Evolutionary conservation across 2,797 vertebrate genomes (phyloP).

Genomic region (Micrastur ruficollis): DNA sequence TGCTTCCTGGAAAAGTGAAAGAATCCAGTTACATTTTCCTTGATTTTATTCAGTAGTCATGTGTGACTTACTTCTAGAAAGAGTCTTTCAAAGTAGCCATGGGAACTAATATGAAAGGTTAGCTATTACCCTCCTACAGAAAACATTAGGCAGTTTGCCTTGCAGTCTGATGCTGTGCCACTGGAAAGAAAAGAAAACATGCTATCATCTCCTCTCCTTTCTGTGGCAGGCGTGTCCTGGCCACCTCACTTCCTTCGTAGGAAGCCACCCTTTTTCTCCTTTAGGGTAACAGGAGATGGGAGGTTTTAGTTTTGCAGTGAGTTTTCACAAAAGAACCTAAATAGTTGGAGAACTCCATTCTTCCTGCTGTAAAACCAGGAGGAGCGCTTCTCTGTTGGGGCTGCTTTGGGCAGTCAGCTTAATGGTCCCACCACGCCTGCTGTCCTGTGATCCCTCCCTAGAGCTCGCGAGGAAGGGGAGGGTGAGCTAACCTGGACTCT

Average conservation of each 20-base stretch:
- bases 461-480: not conserved
- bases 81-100: conserved; percentile 5
- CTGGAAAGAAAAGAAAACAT: not conserved
- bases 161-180: not conserved
- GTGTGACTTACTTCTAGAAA: conserved; percentile 13
- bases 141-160: not conserved
- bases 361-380: not conserved
- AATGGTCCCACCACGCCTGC: not conserved
- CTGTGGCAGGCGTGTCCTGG: not conserved
- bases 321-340: not conserved
- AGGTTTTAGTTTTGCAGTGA: not conserved
- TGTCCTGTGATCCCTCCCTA: not conserved
- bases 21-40: not conserved
- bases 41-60: not conserved
- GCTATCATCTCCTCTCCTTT: not conserved
- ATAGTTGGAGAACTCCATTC: not conserved
- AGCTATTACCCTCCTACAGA: not conserved
- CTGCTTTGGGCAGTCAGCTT: not conserved
- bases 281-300: not conserved
- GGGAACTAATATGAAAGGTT: conserved; percentile 30
- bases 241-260: not conserved
- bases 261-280: not conserved
- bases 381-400: not conserved
- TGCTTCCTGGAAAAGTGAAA: not conserved
- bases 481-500: not conserved